These are phyloP conservation scores for Urosaurus nigricauda DNA, from an alignment of 2,797 vertebrate genomes.

Conservation along the genomic window DNA sequence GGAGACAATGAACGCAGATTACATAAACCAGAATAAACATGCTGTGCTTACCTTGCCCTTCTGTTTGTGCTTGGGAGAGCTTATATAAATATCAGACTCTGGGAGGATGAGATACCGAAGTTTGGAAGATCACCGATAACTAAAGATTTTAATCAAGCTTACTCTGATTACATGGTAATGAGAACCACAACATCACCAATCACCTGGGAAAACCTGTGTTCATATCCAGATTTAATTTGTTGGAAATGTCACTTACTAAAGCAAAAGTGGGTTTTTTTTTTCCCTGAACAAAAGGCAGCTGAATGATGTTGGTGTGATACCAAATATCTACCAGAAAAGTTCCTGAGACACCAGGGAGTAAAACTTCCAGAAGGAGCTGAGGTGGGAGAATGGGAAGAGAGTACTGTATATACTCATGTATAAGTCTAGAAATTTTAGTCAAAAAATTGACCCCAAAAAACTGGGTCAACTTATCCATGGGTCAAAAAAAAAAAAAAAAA, in stretches of 20 bases:
- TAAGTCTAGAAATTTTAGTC: too few relatives aligned
- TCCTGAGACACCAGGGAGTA: background rate
- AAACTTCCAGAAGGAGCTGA: background rate
- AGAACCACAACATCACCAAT: constrained; percentile 42
- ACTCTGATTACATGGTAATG: constrained; percentile 28
- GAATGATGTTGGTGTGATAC: background rate
- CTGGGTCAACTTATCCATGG: too few relatives aligned
- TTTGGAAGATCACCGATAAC: constrained; percentile 21
- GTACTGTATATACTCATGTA: too few relatives aligned
- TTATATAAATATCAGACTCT: constrained; percentile 57
- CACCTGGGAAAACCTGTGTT: constrained; percentile 38
- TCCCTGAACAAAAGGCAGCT: constrained; percentile 20
- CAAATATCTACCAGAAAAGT: background rate
- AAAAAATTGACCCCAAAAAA: too few relatives aligned
- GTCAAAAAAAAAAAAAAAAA: too few relatives aligned
- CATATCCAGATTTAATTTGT: constrained; percentile 36
- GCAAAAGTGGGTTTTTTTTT: constrained; percentile 17
- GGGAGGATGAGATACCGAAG: constrained; percentile 42
- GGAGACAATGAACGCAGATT: constrained; percentile 42
- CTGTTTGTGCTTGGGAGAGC: constrained; percentile 58
- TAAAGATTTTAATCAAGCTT: constrained; percentile 60
- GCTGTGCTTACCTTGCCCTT: constrained; percentile 48
- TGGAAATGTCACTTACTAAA: constrained; percentile 48
- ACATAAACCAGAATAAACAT: constrained; percentile 59
- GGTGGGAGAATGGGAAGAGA: background rate